Conservation (phyloP, 2,888 invertebrate species). For the Callyntrura guangdongensis region DNA sequence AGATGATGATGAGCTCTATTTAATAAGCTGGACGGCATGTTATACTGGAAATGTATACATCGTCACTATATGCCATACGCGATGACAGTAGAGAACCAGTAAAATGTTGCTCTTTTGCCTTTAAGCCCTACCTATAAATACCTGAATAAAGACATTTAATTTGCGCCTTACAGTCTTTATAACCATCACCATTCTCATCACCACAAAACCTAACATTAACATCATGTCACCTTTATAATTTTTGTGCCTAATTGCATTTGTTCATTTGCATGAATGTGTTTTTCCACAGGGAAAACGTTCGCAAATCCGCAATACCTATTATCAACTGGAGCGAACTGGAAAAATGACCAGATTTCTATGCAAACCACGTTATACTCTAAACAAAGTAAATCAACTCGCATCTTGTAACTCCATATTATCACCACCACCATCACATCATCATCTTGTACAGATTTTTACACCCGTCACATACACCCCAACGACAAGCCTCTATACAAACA, state of each 20-base stretch:
- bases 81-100: too few relatives aligned
- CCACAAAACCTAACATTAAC: background rate
- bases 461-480: too few relatives aligned
- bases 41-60: background rate
- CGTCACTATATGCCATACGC: background rate
- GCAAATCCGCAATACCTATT: background rate
- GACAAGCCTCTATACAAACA: too few relatives aligned
- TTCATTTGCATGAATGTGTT: too few relatives aligned
- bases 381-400: background rate
- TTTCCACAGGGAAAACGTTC: conserved; percentile 11
- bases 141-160: conserved; percentile 21
- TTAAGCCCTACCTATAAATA: conserved; percentile 30
- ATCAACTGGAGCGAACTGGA: conserved; percentile 25
- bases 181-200: background rate
- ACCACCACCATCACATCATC: too few relatives aligned
- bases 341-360: background rate
- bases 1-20: background rate
- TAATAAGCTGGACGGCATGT: background rate
- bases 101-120: background rate
- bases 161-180: too few relatives aligned
- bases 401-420: background rate
- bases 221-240: background rate
- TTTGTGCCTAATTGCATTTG: too few relatives aligned
- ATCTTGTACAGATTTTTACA: conserved; percentile 1
- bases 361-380: background rate